A percentile compares a stretch with the other conserved stretches of the same genome.
Conservation (phyloP, 2,113 vertebrate genomes). For the Mesitornis unicolor region DNA sequence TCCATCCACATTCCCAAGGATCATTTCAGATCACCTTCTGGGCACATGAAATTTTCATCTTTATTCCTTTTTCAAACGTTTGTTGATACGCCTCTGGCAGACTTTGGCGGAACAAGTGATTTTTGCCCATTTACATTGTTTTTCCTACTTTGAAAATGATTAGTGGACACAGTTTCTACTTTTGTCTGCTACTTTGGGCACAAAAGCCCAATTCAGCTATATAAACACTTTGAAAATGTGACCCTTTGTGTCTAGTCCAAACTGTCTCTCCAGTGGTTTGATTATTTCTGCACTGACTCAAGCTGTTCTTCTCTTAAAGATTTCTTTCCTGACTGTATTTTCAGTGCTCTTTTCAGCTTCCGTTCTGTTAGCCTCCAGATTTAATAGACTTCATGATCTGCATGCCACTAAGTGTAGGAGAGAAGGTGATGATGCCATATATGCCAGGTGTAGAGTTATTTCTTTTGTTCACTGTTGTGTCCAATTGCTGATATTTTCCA, state of each 20-base stretch:
- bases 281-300: slow-evolving; percentile 28
- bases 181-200: slow-evolving; percentile 10
- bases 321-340: slow-evolving; percentile 41
- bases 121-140: slow-evolving; percentile 17
- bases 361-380: slow-evolving; percentile 16
- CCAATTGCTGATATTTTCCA: slow-evolving; percentile 38
- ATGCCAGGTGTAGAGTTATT: slow-evolving; percentile 17
- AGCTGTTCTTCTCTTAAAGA: slow-evolving; percentile 16
- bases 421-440: slow-evolving; percentile 15
- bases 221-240: slow-evolving; percentile 45
- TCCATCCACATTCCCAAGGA: background rate
- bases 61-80: slow-evolving; percentile 19
- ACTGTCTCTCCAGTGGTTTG: slow-evolving; percentile 21
- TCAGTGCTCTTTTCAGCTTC: slow-evolving; percentile 35
- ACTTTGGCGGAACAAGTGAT: background rate
- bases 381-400: background rate
- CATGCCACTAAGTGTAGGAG: slow-evolving; percentile 20
- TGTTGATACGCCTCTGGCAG: slow-evolving; percentile 7
- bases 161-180: background rate
- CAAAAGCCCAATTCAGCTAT: background rate
- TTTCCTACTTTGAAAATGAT: slow-evolving; percentile 28
- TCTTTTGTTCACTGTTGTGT: slow-evolving; percentile 32
- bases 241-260: slow-evolving; percentile 31
- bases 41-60: background rate
- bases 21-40: slow-evolving; percentile 2